These are phyloP conservation scores for Enoplosus armatus DNA, from an alignment of 2,797 vertebrate species.

Conservation along the genomic window DNA sequence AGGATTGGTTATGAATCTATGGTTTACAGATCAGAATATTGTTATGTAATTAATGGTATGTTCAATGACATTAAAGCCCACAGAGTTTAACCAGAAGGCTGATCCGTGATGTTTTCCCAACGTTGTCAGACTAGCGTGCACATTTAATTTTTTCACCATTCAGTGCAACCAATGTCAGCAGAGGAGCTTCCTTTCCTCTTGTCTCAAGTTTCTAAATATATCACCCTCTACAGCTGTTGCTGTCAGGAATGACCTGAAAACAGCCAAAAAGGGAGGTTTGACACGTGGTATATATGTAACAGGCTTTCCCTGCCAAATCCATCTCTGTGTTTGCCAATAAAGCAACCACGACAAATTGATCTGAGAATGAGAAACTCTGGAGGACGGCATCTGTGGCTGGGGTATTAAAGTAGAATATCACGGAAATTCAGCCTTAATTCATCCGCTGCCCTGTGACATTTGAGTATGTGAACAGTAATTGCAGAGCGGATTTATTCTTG, in stretches of 20 bases:
- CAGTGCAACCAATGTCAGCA: constrained; percentile 26
- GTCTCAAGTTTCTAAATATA: constrained; percentile 74
- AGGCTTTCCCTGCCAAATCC: constrained; percentile 69
- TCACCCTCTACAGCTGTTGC: constrained; percentile 70
- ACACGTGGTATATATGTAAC: constrained; percentile 68
- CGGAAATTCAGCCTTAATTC: constrained; percentile 56
- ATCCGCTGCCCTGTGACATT: constrained; percentile 59
- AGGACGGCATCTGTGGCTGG: constrained; percentile 41
- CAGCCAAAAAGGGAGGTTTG: constrained; percentile 58
- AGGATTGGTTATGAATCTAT: constrained; percentile 37
- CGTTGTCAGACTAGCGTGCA: constrained; percentile 4
- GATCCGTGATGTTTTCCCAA: constrained; percentile 7
- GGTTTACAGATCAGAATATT: constrained; percentile 28
- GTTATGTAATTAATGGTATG: constrained; percentile 21
- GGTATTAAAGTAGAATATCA: constrained; percentile 54
- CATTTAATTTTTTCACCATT: constrained; percentile 31
- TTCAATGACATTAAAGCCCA: constrained; percentile 27
- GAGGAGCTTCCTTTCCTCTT: constrained; percentile 49
- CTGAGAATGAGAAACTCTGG: constrained; percentile 60
- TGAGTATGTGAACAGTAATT: constrained; percentile 47
- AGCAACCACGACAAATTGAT: constrained; percentile 71
- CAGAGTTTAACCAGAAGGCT: constrained; percentile 24
- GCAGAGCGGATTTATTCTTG: constrained; percentile 40
- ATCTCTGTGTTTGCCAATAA: constrained; percentile 64
- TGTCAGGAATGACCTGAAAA: constrained; percentile 78